Evolutionary conservation across 1,140 invertebrate species (phyloP).

Genomic region (Euschistus heros): DNA sequence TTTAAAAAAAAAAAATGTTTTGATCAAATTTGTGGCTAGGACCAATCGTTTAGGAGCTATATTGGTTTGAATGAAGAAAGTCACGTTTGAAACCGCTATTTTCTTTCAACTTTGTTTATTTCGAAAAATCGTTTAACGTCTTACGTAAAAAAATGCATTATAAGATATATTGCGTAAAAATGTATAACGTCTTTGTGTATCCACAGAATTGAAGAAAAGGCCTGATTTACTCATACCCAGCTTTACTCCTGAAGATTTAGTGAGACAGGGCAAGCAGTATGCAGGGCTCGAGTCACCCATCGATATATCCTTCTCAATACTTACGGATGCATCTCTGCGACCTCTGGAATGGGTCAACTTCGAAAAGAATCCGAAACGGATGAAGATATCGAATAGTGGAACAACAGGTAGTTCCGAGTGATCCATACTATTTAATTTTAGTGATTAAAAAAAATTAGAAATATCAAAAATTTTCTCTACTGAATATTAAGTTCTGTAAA

Average conservation of each 20-base stretch:
- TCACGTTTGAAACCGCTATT: too few relatives aligned
- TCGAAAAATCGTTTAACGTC: too few relatives aligned
- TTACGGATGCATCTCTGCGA: not conserved
- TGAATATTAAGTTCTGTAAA: not conserved
- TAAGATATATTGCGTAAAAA: too few relatives aligned
- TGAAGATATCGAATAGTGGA: conserved; percentile 41
- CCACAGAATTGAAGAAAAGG: too few relatives aligned
- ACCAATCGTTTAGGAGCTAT: too few relatives aligned
- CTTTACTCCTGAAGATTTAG: not conserved
- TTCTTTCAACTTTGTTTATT: too few relatives aligned
- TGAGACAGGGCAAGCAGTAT: not conserved
- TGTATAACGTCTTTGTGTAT: too few relatives aligned
- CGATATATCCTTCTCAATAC: not conserved
- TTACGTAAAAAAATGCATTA: too few relatives aligned
- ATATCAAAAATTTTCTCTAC: not conserved
- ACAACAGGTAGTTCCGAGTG: conserved; percentile 28
- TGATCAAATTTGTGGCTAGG: too few relatives aligned
- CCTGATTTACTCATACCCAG: not conserved
- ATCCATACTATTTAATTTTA: not conserved
- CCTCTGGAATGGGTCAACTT: not conserved
- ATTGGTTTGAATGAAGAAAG: too few relatives aligned
- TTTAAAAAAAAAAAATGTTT: too few relatives aligned
- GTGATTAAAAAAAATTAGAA: not conserved
- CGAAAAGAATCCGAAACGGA: not conserved
- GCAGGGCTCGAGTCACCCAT: not conserved